Evolutionary conservation across 2,888 invertebrate species (phyloP).

Genomic region (Prenolepis imparis): DNA sequence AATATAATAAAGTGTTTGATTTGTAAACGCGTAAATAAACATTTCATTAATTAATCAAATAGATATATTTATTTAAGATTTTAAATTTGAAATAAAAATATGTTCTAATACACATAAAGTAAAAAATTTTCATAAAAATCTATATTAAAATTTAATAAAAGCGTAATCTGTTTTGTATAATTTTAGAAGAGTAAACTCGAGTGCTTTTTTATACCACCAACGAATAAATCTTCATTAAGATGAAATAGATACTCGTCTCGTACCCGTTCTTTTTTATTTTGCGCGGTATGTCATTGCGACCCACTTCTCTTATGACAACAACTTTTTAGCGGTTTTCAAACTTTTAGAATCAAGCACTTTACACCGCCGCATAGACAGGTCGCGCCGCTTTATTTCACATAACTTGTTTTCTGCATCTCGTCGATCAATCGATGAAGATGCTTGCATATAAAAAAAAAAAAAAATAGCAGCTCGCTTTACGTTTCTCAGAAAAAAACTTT

Average conservation of each 20-base stretch:
- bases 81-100: neutral
- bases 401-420: neutral
- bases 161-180: neutral
- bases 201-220: neutral
- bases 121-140: neutral
- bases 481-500: slow-evolving; percentile 10
- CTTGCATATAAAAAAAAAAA: slow-evolving; percentile 10
- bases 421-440: neutral
- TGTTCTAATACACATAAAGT: neutral
- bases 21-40: neutral
- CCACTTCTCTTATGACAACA: slow-evolving; percentile 29
- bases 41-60: neutral
- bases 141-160: slow-evolving; percentile 1
- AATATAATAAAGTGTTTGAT: neutral
- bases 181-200: neutral
- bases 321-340: slow-evolving; percentile 48
- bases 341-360: slow-evolving; percentile 20
- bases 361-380: neutral
- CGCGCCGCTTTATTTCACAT: slow-evolving; percentile 2
- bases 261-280: slow-evolving; percentile 29
- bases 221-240: slow-evolving; percentile 53
- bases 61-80: neutral
- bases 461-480: neutral
- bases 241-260: slow-evolving; percentile 34
- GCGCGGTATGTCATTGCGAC: slow-evolving; percentile 2